Conservation (phyloP, 2,888 invertebrate genomes). For the Thymelicus acteon region DNA sequence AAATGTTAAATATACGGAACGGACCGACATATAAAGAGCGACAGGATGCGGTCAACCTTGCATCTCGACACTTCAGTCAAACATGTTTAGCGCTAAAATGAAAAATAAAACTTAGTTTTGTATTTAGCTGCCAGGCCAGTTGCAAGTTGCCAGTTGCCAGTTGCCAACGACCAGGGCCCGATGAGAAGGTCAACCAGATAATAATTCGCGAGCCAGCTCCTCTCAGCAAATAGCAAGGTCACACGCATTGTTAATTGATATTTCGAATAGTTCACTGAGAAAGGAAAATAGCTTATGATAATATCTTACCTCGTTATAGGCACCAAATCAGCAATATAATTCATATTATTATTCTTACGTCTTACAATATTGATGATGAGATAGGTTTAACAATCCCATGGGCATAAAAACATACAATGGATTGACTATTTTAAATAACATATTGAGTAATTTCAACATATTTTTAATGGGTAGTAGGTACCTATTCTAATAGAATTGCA, state of each 20-base stretch:
- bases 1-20: too few species aligned
- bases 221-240: conserved; percentile 48
- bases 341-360: too few species aligned
- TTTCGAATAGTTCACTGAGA: conserved; percentile 40
- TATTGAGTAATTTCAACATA: background rate
- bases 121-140: conserved; percentile 17
- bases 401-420: background rate
- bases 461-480: background rate
- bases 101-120: conserved; percentile 41
- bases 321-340: too few species aligned
- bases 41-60: background rate
- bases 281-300: background rate
- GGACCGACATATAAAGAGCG: background rate
- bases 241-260: conserved; percentile 43
- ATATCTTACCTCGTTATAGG: too few species aligned
- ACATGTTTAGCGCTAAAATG: conserved; percentile 29
- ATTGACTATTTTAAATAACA: background rate
- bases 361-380: too few species aligned
- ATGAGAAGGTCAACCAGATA: conserved; percentile 48
- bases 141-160: background rate
- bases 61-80: conserved; percentile 22
- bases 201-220: conserved; percentile 42
- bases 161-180: conserved; percentile 33
- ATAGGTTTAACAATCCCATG: background rate
- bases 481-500: background rate